Base-by-base conservation (phyloP, 1,140 invertebrate species). In the Cotesia glomerata region DNA sequence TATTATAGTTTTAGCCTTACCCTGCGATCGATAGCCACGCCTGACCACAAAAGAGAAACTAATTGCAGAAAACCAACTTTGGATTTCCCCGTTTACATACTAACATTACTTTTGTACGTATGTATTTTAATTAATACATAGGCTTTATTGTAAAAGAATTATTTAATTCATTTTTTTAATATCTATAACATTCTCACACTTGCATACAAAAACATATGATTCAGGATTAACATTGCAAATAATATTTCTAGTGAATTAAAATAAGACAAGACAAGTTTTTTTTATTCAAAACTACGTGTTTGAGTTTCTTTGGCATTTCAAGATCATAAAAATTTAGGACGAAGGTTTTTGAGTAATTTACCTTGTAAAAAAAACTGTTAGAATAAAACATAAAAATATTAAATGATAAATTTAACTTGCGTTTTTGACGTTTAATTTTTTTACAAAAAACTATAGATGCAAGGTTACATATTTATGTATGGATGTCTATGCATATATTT, bases 11-110 rank as follows among this genome's bases (percentile, higher is more conserved):
- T 26, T 36, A 52, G 49, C 67, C 56, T 59, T 69, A 52, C 35
- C 59, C 45, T 70, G 51, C 58, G 59, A 62, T 70, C 59, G n/a
- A 70, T 66, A 49, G 35, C 68, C 56, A 70, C 59, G 62, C 36
- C 59, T 70, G 67, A 70, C 18, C 69, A 32, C 59, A 52, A 62
- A 70, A 32, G 8, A 36, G 7, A 58, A 54, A 13, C 5, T 59
- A 70, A 63, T 70, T 51, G 69, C 49, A 52, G 59, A 32, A 70
- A 70, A 62, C 35, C 59, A 51, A 70, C 39, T 45, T 39, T 69
- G 69, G 59, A 63, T 63, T 70, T 70, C 26, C 68, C 69, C 56
- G 32, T 45, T 35, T 32, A 54, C 49, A 9, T n/a, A 7, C 13
- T 66, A 16, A n/a, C 32, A 66, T 13, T 26, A 49, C 64, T 66